Conservation (phyloP, 1,140 invertebrate genomes). For the Brachionus plicatilis region DNA sequence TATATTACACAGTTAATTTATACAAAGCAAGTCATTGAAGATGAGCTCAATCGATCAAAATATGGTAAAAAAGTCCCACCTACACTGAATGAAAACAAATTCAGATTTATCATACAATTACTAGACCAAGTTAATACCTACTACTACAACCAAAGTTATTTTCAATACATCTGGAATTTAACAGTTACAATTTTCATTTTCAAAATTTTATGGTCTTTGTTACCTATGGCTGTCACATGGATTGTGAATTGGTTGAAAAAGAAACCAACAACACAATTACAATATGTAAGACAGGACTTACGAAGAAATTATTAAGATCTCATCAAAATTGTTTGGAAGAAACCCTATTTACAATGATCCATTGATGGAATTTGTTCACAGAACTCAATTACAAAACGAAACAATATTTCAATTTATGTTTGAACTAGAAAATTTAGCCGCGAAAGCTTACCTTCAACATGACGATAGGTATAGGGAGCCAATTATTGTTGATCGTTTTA, state of each 20-base stretch:
- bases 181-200: not conserved
- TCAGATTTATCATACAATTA: too few species aligned
- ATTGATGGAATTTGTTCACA: too few species aligned
- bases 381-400: too few species aligned
- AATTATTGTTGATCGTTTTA: too few species aligned
- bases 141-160: too few species aligned
- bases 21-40: not conserved
- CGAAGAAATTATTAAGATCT: not conserved
- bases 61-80: not conserved
- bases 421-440: not conserved
- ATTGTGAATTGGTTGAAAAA: too few species aligned
- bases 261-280: too few species aligned
- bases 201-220: not conserved
- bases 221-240: too few species aligned
- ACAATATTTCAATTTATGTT: not conserved
- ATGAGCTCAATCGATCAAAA: not conserved
- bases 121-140: not conserved
- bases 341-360: too few species aligned
- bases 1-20: constrained; percentile 3
- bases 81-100: not conserved
- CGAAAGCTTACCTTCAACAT: not conserved
- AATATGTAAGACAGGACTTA: too few species aligned
- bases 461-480: not conserved
- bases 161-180: too few species aligned
- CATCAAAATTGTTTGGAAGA: too few species aligned